Evolutionary conservation across 1,140 invertebrate genomes (phyloP).

Genomic region (Melanaphis sacchari): DNA sequence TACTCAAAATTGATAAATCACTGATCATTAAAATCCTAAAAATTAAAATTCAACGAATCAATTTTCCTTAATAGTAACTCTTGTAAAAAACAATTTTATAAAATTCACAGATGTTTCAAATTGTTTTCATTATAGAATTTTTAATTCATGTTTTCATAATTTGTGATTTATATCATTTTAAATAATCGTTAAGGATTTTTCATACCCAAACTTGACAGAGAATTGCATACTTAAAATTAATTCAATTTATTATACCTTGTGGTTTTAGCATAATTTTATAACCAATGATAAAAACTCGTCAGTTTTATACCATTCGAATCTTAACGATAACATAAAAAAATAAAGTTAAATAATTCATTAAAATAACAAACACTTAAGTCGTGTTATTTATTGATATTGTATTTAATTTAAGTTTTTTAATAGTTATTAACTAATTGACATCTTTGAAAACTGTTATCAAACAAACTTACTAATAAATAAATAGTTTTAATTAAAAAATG

Average conservation of each 20-base stretch:
- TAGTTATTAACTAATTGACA: not conserved
- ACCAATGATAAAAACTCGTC: not conserved
- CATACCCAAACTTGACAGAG: not conserved
- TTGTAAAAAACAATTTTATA: not conserved
- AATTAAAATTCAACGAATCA: not conserved
- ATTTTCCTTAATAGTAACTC: not conserved
- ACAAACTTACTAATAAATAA: not conserved
- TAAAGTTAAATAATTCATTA: not conserved
- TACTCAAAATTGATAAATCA: not conserved
- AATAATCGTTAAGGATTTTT: not conserved
- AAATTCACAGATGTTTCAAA: not conserved
- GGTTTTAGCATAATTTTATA: not conserved
- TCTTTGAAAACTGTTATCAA: not conserved
- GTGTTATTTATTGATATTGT: not conserved
- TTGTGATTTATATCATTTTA: not conserved
- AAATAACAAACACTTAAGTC: not conserved
- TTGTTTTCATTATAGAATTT: not conserved
- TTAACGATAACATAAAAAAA: not conserved
- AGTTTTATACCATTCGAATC: not conserved
- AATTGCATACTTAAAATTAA: not conserved
- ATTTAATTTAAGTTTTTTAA: not conserved
- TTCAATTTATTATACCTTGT: not conserved
- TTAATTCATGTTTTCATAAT: constrained; percentile 13
- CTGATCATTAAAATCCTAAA: not conserved
- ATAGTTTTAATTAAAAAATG: not conserved